Evolutionary conservation across 2,797 vertebrate species (phyloP).

Genomic region (Nannoperca australis): DNA sequence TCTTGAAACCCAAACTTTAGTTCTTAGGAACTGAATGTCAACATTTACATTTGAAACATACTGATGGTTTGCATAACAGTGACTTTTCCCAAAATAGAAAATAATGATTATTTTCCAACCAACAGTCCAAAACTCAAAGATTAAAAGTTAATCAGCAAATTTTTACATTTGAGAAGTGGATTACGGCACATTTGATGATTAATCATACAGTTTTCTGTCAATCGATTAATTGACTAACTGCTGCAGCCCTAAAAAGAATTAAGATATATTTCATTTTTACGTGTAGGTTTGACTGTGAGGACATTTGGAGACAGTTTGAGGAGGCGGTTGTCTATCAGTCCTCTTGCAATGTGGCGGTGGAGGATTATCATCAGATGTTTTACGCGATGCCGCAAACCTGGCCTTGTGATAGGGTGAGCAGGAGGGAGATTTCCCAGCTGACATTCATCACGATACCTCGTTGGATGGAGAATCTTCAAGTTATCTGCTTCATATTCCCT

Average conservation of each 20-base stretch:
- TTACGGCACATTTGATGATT: neutral
- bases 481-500: neutral
- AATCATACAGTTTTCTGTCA: neutral
- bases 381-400: slow-evolving; percentile 64
- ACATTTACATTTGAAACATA: neutral
- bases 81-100: neutral
- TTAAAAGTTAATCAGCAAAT: neutral
- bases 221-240: neutral
- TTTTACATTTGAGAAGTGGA: neutral
- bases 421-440: neutral
- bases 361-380: slow-evolving; percentile 78
- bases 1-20: neutral
- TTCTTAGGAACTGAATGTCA: neutral
- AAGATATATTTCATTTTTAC: neutral
- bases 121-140: neutral
- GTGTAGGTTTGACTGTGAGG: slow-evolving; percentile 81
- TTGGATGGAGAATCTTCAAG: neutral
- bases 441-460: neutral
- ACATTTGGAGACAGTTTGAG: slow-evolving; percentile 81
- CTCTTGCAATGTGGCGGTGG: slow-evolving; percentile 70
- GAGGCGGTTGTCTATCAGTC: slow-evolving; percentile 62
- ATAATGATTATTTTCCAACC: neutral
- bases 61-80: too few species aligned
- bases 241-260: neutral
- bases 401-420: slow-evolving; percentile 77